phyloP scores from a whole-genome alignment of 2,113 vertebrate species.

The Lagopus leucura region DNA sequence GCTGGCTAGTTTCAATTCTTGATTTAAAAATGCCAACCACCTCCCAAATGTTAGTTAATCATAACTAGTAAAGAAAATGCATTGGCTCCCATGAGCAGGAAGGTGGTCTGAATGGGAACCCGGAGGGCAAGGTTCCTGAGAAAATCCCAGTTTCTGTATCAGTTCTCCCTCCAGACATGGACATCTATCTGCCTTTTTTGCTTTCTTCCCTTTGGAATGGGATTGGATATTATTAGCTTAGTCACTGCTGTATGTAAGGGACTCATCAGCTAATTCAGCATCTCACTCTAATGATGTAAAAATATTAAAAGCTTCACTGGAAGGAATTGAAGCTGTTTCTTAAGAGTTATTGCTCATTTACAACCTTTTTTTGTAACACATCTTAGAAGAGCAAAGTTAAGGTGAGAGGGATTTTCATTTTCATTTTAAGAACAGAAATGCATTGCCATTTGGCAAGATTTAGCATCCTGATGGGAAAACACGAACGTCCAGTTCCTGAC shows the following conservation, averaged over 20 bases:
- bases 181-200: not conserved
- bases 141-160: not conserved
- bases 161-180: not conserved
- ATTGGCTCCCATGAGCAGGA: not conserved
- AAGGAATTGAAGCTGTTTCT: not conserved
- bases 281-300: not conserved
- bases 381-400: slow-evolving; percentile 17
- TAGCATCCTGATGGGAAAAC: slow-evolving; percentile 5
- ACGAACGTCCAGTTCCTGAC: slow-evolving; percentile 3
- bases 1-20: not conserved
- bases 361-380: not conserved
- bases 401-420: not conserved
- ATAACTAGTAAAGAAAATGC: not conserved
- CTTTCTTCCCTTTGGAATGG: not conserved
- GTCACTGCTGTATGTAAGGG: not conserved
- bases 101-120: not conserved
- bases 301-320: slow-evolving; percentile 50
- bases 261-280: slow-evolving; percentile 44
- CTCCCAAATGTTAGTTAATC: not conserved
- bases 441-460: slow-evolving; percentile 43
- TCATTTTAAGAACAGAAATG: not conserved
- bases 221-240: not conserved
- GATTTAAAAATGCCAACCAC: not conserved
- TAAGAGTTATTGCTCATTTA: slow-evolving; percentile 24
- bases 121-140: not conserved